Evolutionary conservation across 2,888 invertebrate genomes (phyloP).

Genomic region (Hypomecis atomaria): DNA sequence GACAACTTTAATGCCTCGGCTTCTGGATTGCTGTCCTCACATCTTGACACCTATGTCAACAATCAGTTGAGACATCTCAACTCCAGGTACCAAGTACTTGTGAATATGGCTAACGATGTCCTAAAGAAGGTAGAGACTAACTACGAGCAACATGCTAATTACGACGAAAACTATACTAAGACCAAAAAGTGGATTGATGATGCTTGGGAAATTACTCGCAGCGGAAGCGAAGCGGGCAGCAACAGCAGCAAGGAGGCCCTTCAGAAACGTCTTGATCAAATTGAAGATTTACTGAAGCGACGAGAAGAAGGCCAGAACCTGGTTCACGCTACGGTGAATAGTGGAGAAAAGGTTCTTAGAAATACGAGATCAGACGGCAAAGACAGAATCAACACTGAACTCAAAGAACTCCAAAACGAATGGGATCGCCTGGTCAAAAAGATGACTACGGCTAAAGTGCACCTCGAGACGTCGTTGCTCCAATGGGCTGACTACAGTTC

Average conservation of each 20-base stretch:
- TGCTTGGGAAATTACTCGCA: slow-evolving; percentile 92
- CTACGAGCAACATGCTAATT: slow-evolving; percentile 92
- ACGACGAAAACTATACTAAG: slow-evolving; percentile 89
- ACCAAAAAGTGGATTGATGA: slow-evolving; percentile 94
- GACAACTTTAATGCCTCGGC: slow-evolving; percentile 93
- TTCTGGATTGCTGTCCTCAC: slow-evolving; percentile 90
- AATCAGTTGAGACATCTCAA: slow-evolving; percentile 94
- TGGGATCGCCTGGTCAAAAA: slow-evolving; percentile 97
- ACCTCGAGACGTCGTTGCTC: slow-evolving; percentile 93
- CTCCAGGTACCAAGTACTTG: slow-evolving; percentile 94
- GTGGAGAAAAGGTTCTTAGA: slow-evolving; percentile 94
- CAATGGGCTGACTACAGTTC: slow-evolving; percentile 99
- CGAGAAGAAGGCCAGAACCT: slow-evolving; percentile 95
- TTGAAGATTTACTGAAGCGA: slow-evolving; percentile 91
- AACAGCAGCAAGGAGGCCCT: slow-evolving; percentile 92
- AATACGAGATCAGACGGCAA: slow-evolving; percentile 95
- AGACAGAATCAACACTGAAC: slow-evolving; percentile 93
- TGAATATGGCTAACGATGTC: slow-evolving; percentile 95
- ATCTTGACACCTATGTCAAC: slow-evolving; percentile 93
- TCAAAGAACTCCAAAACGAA: slow-evolving; percentile 95
- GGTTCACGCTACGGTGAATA: slow-evolving; percentile 94
- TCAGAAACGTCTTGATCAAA: slow-evolving; percentile 91
- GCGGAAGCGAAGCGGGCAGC: slow-evolving; percentile 91
- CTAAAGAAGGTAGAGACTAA: slow-evolving; percentile 96
- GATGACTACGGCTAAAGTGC: slow-evolving; percentile 95